Conservation (phyloP, 2,888 invertebrate species). For the Spisula subtruncata region DNA sequence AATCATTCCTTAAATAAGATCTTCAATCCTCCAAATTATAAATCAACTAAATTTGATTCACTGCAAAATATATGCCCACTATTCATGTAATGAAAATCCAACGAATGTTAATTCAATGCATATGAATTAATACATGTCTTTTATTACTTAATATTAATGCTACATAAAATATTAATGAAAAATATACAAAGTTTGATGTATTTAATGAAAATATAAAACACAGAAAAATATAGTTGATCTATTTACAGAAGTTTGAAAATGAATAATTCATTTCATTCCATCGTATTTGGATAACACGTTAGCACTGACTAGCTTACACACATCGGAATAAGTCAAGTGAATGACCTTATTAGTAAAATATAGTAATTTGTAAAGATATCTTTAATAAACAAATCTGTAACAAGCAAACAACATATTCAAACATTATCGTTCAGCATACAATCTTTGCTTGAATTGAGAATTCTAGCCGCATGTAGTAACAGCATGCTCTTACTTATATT, state of each 20-base stretch:
- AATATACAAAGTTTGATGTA: not conserved
- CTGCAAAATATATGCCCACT: not conserved
- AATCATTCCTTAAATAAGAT: not conserved
- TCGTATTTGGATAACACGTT: not conserved
- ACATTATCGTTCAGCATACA: not conserved
- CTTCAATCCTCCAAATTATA: not conserved
- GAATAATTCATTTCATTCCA: not conserved
- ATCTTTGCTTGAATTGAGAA: not conserved
- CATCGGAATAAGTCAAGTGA: not conserved
- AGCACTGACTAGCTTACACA: conserved; percentile 20
- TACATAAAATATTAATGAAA: not conserved
- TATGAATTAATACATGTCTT: not conserved
- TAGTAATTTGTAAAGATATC: not conserved
- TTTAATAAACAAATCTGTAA: not conserved
- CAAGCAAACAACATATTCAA: not conserved
- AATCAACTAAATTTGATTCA: not conserved
- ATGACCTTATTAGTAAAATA: not conserved
- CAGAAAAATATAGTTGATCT: not conserved
- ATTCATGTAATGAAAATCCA: not conserved
- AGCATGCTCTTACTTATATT: not conserved
- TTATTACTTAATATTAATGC: not conserved
- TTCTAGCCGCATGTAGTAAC: not conserved
- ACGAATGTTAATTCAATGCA: not conserved
- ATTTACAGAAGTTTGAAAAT: not conserved
- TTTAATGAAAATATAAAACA: too few relatives aligned